Evolutionary conservation across 2,797 vertebrate species (phyloP), one percentile per base, ranked within the genome.

Genomic region (Lepus townsendii): DNA sequence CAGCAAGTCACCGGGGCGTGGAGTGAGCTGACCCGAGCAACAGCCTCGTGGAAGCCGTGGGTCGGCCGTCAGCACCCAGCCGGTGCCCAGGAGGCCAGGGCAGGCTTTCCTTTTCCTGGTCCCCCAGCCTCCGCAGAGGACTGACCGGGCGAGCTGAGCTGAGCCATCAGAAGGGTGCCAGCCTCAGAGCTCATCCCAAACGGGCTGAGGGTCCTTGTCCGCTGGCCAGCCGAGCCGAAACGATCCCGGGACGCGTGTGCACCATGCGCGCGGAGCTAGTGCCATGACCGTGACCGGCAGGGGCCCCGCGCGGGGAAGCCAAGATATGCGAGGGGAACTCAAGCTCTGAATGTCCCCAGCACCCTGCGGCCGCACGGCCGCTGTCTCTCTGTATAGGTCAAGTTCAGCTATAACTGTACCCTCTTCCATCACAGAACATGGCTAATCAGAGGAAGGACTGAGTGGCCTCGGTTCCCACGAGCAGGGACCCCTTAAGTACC

Each of bases 161-260:
- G 69, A 76, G 82, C 92, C 96, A 91, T 92, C 87, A 91, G 95
- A 60, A 92, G 72, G 69, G 83, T 76, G 72, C 95, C 76, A 75
- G 92, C 92, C 76, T 84, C 88, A 88, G 72, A 88, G 91, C 54
- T 88, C 80, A 76, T 26, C 89, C 85, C 92, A 95, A 90, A 94
- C 50, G 71, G 88, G 71, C 32, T 50, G 1, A 52, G 79, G 84
- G 78, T 71, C 88, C 91, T 90, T 52, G 86, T 88, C 75, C 54
- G 62, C 85, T 80, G 62, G 75, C 84, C 87, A 47, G 57, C 62
- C 19, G 12, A 32, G 22, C 91, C 2, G 26, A 50, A 93, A 60
- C 24, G 14, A 73, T 50, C 90, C 75, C 26, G 0, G 3, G 2
- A 38, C 26, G 32, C 71, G 50, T 0, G 14, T 65, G 72, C 42